These are phyloP conservation scores for Lasius platythorax DNA, from an alignment of 2,888 invertebrate species.

Conservation along the genomic window DNA sequence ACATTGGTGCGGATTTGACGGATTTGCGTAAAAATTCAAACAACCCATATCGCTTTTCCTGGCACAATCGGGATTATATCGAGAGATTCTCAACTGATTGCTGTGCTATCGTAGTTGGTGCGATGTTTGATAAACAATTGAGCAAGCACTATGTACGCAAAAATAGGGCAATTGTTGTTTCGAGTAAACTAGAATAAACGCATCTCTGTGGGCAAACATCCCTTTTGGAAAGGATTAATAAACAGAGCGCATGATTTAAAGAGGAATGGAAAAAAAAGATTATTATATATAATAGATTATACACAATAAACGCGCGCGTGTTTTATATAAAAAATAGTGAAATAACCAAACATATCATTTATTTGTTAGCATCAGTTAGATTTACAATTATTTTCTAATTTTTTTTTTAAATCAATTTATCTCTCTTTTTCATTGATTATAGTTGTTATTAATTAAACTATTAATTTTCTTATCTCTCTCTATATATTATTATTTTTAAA, in stretches of 20 bases:
- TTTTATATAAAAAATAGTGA: not conserved
- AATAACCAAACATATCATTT: not conserved
- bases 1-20: constrained; percentile 39
- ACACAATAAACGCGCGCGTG: not conserved
- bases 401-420: too few relatives aligned
- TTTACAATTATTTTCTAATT: not conserved
- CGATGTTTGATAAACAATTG: constrained; percentile 51
- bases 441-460: not conserved
- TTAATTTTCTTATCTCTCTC: not conserved
- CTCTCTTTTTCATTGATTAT: too few relatives aligned
- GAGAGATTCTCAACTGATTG: constrained; percentile 51
- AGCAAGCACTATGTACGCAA: not conserved
- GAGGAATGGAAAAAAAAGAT: not conserved
- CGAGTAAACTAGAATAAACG: constrained; percentile 22
- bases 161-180: constrained; percentile 11
- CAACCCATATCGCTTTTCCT: constrained; percentile 39
- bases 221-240: not conserved
- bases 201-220: not conserved
- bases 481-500: not conserved
- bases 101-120: constrained; percentile 30
- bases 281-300: not conserved
- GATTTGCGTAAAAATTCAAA: constrained; percentile 52
- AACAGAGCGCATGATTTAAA: not conserved
- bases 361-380: not conserved
- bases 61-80: constrained; percentile 48